A percentile compares a stretch with the other conserved stretches of the same genome.
Evolutionary conservation across 2,797 vertebrate species (phyloP).

Genomic region (Leptatherina wallacei): DNA sequence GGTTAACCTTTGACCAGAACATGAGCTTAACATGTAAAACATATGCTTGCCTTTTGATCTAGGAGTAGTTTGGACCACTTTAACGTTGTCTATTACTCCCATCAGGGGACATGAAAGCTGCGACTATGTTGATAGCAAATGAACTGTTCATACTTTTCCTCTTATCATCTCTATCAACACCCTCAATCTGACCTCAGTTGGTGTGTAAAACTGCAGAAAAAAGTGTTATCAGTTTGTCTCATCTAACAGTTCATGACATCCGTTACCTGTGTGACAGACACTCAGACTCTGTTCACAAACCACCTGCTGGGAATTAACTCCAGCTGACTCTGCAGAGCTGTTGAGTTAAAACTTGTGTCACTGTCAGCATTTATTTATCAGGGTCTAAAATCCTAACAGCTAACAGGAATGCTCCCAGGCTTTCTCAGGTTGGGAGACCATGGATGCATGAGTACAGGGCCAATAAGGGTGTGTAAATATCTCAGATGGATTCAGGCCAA

Average conservation of each 20-base stretch:
- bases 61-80: neutral
- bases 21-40: neutral
- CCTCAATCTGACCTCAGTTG: neutral
- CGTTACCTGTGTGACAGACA: slow-evolving; percentile 52
- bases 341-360: slow-evolving; percentile 2
- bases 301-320: slow-evolving; percentile 50
- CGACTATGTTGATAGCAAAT: neutral
- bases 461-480: slow-evolving; percentile 10
- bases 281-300: slow-evolving; percentile 41
- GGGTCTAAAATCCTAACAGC: slow-evolving; percentile 33
- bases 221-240: neutral
- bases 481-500: neutral
- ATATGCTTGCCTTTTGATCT: neutral
- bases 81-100: neutral
- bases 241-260: neutral
- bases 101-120: neutral
- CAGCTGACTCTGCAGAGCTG: slow-evolving; percentile 41
- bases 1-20: neutral
- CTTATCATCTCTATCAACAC: neutral
- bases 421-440: slow-evolving; percentile 13
- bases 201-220: slow-evolving; percentile 9
- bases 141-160: neutral
- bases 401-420: slow-evolving; percentile 38
- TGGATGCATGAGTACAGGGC: neutral
- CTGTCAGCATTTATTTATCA: slow-evolving; percentile 70